Evolutionary conservation across 2,113 vertebrate species (phyloP).

Genomic region (Chrysemys picta): DNA sequence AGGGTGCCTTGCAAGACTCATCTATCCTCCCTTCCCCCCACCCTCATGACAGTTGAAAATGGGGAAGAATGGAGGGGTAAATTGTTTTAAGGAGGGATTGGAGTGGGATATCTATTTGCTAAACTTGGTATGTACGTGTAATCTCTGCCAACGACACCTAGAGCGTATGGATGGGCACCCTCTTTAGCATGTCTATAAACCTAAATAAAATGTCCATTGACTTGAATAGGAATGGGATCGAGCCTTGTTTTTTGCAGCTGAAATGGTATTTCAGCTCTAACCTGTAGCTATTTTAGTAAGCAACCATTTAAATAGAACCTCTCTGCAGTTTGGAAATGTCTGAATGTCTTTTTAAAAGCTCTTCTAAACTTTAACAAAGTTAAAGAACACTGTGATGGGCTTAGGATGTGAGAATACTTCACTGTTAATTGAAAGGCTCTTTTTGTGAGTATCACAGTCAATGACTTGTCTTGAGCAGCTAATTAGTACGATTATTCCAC

Average conservation of each 20-base stretch:
- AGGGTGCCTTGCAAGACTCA: background rate
- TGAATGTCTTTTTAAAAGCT: constrained; percentile 1
- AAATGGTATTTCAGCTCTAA: background rate
- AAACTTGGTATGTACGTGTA: background rate
- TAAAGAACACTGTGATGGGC: constrained; percentile 57
- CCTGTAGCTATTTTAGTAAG: accelerated
- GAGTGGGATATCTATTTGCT: constrained; percentile 1
- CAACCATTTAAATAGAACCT: background rate
- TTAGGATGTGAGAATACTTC: constrained; percentile 72
- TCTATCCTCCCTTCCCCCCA: constrained; percentile 14
- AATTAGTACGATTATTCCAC: constrained; percentile 98
- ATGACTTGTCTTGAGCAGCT: constrained; percentile 88
- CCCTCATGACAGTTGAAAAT: constrained; percentile 9
- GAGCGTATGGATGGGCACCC: background rate
- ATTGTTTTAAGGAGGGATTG: constrained; percentile 5
- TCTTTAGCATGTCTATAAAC: background rate
- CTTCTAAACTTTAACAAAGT: background rate
- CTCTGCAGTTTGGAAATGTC: background rate
- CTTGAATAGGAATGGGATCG: background rate
- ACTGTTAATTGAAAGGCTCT: constrained; percentile 79
- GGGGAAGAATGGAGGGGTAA: background rate
- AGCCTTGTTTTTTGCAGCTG: background rate
- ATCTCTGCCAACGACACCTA: background rate
- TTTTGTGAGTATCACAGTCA: constrained; percentile 77
- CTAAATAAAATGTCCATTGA: background rate